phyloP scores from a whole-genome alignment of 2,113 vertebrate genomes.

The Aplodontia rufa region DNA sequence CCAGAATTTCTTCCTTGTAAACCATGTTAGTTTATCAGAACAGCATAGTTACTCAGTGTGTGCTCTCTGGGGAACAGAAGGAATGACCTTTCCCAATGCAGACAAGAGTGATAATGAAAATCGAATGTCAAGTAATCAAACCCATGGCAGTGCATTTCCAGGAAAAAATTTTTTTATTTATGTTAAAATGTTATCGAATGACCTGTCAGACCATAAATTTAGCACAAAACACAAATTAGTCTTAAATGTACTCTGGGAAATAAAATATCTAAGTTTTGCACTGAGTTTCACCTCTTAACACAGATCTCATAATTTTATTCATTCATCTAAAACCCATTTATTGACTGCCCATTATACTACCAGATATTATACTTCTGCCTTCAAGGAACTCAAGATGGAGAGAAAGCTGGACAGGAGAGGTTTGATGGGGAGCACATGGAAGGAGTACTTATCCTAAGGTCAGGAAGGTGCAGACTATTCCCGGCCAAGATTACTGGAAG shows the following conservation, averaged over 20 bases:
- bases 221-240: neutral
- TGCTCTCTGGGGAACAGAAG: slow-evolving; percentile 28
- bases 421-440: neutral
- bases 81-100: slow-evolving; percentile 19
- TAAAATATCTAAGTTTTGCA: slow-evolving; percentile 31
- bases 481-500: neutral
- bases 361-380: neutral
- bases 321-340: neutral
- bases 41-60: neutral
- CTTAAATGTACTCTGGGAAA: slow-evolving; percentile 4
- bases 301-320: neutral
- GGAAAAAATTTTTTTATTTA: slow-evolving; percentile 51
- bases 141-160: neutral
- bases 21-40: slow-evolving; percentile 41
- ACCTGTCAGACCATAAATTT: slow-evolving; percentile 1
- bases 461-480: neutral
- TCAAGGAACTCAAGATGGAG: neutral
- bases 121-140: slow-evolving; percentile 25
- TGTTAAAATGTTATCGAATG: slow-evolving; percentile 30
- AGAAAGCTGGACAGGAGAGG: neutral
- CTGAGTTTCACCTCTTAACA: neutral
- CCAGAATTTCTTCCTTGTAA: neutral
- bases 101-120: slow-evolving; percentile 44
- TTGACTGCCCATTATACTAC: neutral
- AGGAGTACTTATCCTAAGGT: neutral